Evolutionary conservation across 1,140 invertebrate genomes (phyloP).

Genomic region (Drosophila parvula): DNA sequence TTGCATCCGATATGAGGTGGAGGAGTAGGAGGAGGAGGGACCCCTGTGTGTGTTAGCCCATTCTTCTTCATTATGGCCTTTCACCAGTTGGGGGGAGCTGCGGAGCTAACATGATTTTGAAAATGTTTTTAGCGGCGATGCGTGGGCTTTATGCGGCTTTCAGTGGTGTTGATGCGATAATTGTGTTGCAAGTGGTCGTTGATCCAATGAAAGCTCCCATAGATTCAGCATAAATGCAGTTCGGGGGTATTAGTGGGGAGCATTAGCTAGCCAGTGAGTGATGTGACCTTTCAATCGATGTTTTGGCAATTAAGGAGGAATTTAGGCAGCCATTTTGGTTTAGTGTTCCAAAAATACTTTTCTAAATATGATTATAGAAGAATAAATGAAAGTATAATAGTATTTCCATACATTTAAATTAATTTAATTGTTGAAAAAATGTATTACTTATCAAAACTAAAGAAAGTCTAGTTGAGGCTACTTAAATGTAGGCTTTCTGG

Average conservation of each 20-base stretch:
- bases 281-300: constrained; percentile 11
- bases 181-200: constrained; percentile 60
- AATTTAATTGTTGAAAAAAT: neutral
- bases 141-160: constrained; percentile 35
- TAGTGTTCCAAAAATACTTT: too few relatives aligned
- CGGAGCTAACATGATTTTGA: constrained; percentile 34
- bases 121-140: constrained; percentile 59
- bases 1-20: constrained; percentile 59
- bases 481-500: neutral
- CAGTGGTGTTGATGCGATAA: constrained; percentile 47
- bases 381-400: neutral
- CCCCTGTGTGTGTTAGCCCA: constrained; percentile 3
- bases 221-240: constrained; percentile 35
- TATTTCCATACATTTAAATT: neutral
- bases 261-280: neutral
- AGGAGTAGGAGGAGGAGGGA: neutral
- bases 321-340: neutral
- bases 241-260: neutral
- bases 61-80: constrained; percentile 29
- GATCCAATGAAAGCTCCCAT: constrained; percentile 44
- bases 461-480: neutral
- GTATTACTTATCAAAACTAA: neutral
- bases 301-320: constrained; percentile 2
- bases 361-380: neutral
- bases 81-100: constrained; percentile 9